phyloP scores from a whole-genome alignment of 2,888 invertebrate genomes.

The Calliphora vomitoria region DNA sequence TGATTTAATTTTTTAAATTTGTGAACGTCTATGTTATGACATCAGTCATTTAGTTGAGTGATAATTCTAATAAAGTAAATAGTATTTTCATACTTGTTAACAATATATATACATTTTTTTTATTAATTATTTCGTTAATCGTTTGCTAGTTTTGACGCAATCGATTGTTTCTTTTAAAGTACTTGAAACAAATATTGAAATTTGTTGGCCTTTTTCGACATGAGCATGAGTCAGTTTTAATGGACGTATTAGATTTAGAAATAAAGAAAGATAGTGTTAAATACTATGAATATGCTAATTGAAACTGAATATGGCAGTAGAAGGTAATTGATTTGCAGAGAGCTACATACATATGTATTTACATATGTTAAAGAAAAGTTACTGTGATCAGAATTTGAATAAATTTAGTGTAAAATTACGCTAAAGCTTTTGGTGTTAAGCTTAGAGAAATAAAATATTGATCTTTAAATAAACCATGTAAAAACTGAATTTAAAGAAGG shows the following conservation, averaged over 20 bases:
- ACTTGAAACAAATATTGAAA: constrained; percentile 17
- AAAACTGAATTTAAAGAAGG: too few species aligned
- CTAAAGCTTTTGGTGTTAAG: too few species aligned
- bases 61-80: constrained; percentile 45
- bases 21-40: constrained; percentile 53
- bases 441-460: too few species aligned
- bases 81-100: constrained; percentile 8
- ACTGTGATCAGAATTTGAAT: too few species aligned
- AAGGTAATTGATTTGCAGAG: neutral
- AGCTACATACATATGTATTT: neutral
- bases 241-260: constrained; percentile 16
- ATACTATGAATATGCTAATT: constrained; percentile 7
- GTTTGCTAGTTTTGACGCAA: constrained; percentile 42
- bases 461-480: too few species aligned
- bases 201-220: constrained; percentile 1
- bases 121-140: neutral
- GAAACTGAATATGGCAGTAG: neutral
- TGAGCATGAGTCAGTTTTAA: constrained; percentile 7
- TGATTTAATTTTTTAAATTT: constrained; percentile 22
- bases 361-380: neutral
- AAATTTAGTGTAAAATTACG: too few species aligned
- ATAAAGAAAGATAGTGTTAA: neutral
- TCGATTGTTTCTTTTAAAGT: constrained; percentile 21
- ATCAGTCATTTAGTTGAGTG: constrained; percentile 27
- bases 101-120: constrained; percentile 14